phyloP scores from a whole-genome alignment of 2,113 vertebrate species.

The Geothlypis trichas region DNA sequence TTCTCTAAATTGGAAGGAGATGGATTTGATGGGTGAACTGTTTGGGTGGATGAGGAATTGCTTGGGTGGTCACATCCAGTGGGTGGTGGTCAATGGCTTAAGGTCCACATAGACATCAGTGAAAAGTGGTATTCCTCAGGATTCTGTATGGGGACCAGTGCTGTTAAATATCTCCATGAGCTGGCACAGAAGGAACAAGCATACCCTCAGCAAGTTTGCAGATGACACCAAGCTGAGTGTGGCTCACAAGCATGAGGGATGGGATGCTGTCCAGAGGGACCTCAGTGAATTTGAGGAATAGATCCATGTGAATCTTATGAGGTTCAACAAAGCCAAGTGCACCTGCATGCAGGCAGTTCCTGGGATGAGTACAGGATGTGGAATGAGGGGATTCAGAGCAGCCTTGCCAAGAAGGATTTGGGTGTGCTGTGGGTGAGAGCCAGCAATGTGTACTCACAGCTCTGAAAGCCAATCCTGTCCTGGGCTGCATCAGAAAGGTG shows the following conservation, averaged over 20 bases:
- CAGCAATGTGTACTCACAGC: neutral
- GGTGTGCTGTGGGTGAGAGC: neutral
- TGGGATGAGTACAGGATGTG: accelerated
- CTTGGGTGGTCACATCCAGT: neutral
- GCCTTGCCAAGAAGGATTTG: neutral
- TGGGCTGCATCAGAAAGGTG: neutral
- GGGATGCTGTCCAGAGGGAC: neutral
- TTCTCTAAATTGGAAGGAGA: neutral
- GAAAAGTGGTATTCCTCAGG: neutral
- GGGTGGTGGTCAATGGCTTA: neutral
- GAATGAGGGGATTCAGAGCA: neutral
- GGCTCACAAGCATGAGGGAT: neutral
- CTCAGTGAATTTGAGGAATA: neutral
- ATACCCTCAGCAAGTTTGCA: neutral
- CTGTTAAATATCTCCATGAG: neutral
- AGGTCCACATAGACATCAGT: neutral
- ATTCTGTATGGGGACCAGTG: accelerated
- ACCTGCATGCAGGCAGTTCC: neutral
- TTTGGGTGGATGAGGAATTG: neutral
- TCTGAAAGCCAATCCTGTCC: accelerated
- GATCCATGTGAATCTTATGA: neutral
- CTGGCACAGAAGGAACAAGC: neutral
- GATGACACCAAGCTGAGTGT: neutral
- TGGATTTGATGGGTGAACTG: neutral
- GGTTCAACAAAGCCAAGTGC: neutral